Evolutionary conservation across 2,113 vertebrate genomes (phyloP).

Genomic region (Dermatemys mawii): DNA sequence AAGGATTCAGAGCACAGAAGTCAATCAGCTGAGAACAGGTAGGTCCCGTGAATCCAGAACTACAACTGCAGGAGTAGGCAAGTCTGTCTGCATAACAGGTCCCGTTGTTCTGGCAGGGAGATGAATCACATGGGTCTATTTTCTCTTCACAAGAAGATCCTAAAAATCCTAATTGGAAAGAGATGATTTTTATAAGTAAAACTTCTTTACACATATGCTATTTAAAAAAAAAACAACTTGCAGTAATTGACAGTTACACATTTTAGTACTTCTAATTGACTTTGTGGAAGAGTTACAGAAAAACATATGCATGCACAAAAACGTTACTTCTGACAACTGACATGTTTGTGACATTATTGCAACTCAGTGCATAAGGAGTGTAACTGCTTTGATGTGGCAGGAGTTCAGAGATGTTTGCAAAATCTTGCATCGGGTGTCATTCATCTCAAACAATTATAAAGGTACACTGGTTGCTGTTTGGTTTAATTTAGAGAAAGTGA

Average conservation of each 20-base stretch:
- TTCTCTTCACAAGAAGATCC: conserved; percentile 90
- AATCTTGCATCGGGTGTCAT: background rate
- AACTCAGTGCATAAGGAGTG: background rate
- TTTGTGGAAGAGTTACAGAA: background rate
- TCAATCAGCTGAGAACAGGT: conserved; percentile 92
- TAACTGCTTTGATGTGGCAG: background rate
- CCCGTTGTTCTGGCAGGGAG: conserved; percentile 94
- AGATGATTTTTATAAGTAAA: background rate
- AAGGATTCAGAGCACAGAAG: conserved; percentile 96
- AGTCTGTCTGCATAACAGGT: conserved; percentile 85
- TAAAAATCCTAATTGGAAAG: conserved; percentile 82
- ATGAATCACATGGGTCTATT: conserved; percentile 89
- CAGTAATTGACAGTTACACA: background rate
- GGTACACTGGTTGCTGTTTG: background rate
- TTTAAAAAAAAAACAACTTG: background rate
- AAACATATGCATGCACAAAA: background rate
- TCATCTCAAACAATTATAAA: background rate
- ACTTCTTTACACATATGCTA: background rate
- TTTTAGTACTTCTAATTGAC: background rate
- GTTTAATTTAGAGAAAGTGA: background rate
- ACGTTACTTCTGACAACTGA: background rate
- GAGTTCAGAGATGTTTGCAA: background rate
- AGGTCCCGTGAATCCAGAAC: conserved; percentile 91
- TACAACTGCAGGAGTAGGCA: conserved; percentile 89
- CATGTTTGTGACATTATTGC: background rate